Evolutionary conservation across 2,888 invertebrate genomes (phyloP), one percentile per base, ranked within the genome.

Genomic region (Polylopha cassiicola): DNA sequence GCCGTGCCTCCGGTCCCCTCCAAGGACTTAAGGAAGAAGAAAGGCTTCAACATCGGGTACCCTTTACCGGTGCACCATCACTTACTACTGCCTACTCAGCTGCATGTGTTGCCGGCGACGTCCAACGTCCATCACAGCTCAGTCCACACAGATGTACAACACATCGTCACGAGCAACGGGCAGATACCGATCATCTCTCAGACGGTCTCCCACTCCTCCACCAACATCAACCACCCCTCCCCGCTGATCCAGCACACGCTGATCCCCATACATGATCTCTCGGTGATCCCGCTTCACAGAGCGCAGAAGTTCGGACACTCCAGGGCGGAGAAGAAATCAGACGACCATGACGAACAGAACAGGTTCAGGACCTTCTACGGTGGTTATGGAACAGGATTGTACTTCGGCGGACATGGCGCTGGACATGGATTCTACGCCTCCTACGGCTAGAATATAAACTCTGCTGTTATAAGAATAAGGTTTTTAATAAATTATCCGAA

Each of bases 371-470:
- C 69, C 1, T 76, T 75, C 18, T 68, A 74, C 37, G 84, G 84
- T 0, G 84, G 84, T 2, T 80, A 69, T 27, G 84, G 84, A 0
- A 65, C 65, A 0, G 81, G 81, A 0, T 54, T 81, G 45, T 67
- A 67, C 13, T 79, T 72, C 9, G 84, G 84, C 0, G 84, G 84
- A 0, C 81, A 80, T 6, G 84, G 84, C 0, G 73, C 80, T 1
- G 84, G 84, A 0, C 84, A 84, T 31, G 84, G 84, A 0, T 82
- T 72, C 50, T 81, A 79, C 47, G 59, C 75, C 16, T 77, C 73
- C 44, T n/a, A n/a, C n/a, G n/a, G n/a, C n/a, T n/a, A 78, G 79
- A 41, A 71, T 64, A 48, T 46, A 43, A 30, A 31, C 5, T 28
- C 17, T 4, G 8, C 23, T 28, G 27, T 21, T 24, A 23, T 28